These are phyloP conservation scores for Sinhomidia bicolor DNA, from an alignment of 2,888 invertebrate genomes.

Conservation along the genomic window DNA sequence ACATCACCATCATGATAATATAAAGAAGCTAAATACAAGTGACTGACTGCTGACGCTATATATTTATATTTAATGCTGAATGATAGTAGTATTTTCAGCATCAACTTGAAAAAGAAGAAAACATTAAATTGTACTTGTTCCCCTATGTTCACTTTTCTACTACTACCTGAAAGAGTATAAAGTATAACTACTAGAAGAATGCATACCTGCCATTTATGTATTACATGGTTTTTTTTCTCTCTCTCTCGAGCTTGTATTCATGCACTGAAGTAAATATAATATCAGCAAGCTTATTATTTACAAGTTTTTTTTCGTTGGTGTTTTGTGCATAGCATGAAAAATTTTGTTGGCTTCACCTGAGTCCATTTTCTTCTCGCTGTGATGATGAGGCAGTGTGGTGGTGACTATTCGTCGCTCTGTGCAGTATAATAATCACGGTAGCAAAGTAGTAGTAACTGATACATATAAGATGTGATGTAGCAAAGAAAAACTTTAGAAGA, in stretches of 20 bases:
- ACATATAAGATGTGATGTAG: slow-evolving; percentile 19
- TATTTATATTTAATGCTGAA: slow-evolving; percentile 20
- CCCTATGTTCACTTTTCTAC: not conserved
- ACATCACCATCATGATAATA: too few relatives aligned
- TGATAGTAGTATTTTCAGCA: not conserved
- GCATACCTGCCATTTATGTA: not conserved
- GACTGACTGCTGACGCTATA: not conserved
- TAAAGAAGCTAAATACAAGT: not conserved
- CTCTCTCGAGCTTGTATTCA: not conserved
- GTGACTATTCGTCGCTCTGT: not conserved
- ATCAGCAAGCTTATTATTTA: slow-evolving; percentile 14
- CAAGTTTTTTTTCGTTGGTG: slow-evolving; percentile 4
- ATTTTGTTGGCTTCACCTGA: slow-evolving; percentile 54
- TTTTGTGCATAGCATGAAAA: slow-evolving; percentile 17
- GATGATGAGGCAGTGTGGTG: not conserved
- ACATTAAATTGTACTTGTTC: slow-evolving; percentile 33
- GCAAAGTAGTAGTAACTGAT: not conserved
- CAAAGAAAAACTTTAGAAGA: not conserved
- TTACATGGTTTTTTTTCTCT: not conserved
- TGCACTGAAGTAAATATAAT: slow-evolving; percentile 5
- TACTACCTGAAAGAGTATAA: not conserved
- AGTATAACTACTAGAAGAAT: not conserved
- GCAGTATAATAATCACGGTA: slow-evolving; percentile 17
- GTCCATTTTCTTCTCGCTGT: slow-evolving; percentile 10
- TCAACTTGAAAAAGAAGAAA: not conserved